phyloP scores from a whole-genome alignment of 2,113 vertebrate genomes.

The Euleptes europaea region DNA sequence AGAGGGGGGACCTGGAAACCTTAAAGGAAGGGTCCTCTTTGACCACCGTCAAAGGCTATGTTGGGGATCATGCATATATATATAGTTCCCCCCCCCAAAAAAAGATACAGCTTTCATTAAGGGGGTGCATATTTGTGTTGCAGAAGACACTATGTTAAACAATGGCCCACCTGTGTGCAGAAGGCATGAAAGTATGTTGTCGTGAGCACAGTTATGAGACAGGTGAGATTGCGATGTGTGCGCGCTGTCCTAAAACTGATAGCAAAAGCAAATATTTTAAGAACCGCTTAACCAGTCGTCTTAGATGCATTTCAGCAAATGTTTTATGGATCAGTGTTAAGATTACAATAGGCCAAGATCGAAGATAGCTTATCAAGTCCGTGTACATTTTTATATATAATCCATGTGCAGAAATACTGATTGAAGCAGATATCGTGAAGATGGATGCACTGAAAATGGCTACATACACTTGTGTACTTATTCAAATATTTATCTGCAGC shows the following conservation, averaged over 20 bases:
- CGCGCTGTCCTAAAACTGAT: slow-evolving; percentile 32
- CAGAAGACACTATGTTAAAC: no score
- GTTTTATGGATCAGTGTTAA: neutral
- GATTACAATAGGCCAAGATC: slow-evolving; percentile 38
- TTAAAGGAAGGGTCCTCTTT: no score
- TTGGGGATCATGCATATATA: no score
- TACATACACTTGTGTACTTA: slow-evolving; percentile 3
- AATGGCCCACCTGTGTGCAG: no score
- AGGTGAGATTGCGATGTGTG: slow-evolving; percentile 9
- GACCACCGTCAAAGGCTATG: no score
- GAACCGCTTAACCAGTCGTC: slow-evolving; percentile 37
- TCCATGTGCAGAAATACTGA: slow-evolving; percentile 29
- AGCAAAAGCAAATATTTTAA: slow-evolving; percentile 31
- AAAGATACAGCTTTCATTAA: no score
- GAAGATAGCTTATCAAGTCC: slow-evolving; percentile 53
- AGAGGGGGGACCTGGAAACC: no score
- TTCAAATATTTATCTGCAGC: slow-evolving; percentile 46
- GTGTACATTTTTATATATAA: slow-evolving; percentile 38
- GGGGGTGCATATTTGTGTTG: no score
- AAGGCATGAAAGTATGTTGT: neutral
- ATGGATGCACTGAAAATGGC: slow-evolving; percentile 35
- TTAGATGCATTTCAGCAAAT: slow-evolving; percentile 49
- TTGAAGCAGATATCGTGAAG: slow-evolving; percentile 22
- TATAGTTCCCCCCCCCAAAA: no score
- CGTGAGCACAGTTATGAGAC: neutral